phyloP scores from a whole-genome alignment of 2,888 invertebrate species.

The Lasioglossum morio region DNA sequence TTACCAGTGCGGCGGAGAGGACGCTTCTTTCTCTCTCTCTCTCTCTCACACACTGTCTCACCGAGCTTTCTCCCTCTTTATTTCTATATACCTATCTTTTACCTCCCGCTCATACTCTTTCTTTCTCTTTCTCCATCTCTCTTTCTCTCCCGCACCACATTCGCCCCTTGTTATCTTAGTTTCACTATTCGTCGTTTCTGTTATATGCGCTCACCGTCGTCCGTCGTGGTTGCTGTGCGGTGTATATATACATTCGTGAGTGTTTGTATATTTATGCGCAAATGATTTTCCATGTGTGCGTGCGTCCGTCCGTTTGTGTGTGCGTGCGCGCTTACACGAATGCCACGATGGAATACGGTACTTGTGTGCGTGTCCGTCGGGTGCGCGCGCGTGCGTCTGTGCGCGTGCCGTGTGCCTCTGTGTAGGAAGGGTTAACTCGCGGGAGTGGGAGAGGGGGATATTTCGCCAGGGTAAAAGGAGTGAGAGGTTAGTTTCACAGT shows the following conservation, averaged over 20 bases:
- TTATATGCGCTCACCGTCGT: conserved; percentile 28
- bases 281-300: conserved; percentile 44
- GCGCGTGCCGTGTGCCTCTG: conserved; percentile 28
- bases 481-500: conserved; percentile 71
- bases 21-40: conserved; percentile 52
- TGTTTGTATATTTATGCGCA: conserved; percentile 45
- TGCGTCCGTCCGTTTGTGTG: conserved; percentile 23
- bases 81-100: conserved; percentile 45
- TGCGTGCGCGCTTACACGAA: background rate
- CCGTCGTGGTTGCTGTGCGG: conserved; percentile 44
- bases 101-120: conserved; percentile 36
- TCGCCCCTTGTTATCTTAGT: conserved; percentile 49
- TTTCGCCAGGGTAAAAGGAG: conserved; percentile 55
- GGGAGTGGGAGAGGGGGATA: conserved; percentile 36
- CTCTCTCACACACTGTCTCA: conserved; percentile 51
- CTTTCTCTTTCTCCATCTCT: conserved; percentile 40
- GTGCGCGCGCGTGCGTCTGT: background rate
- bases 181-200: conserved; percentile 44
- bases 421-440: conserved; percentile 69
- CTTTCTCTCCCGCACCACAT: conserved; percentile 45
- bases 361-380: conserved; percentile 28
- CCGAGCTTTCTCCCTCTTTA: conserved; percentile 55
- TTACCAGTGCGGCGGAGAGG: conserved; percentile 58
- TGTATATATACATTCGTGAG: conserved; percentile 57
- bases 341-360: conserved; percentile 24